A percentile compares a stretch with the other conserved stretches of the same genome.
Evolutionary conservation across 2,888 invertebrate species (phyloP).

Genomic region (Hirtodrosophila cameraria): DNA sequence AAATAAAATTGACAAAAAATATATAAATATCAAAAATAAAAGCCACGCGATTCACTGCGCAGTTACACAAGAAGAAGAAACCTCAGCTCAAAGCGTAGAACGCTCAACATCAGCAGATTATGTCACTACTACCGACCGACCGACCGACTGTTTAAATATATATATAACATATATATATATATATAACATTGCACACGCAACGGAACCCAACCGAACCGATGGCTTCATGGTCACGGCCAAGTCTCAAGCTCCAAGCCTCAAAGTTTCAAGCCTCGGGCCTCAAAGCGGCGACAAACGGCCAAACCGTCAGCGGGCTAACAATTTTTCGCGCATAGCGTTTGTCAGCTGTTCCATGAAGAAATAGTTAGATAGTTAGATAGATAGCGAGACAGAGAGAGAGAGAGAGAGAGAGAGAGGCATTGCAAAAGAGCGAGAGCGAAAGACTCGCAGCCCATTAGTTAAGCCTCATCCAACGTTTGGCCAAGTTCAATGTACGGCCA

Average conservation of each 20-base stretch:
- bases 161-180: slow-evolving; percentile 7
- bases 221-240: slow-evolving; percentile 75
- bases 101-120: slow-evolving; percentile 73
- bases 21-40: slow-evolving; percentile 20
- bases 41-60: slow-evolving; percentile 64
- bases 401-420: neutral
- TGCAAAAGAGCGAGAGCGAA: neutral
- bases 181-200: slow-evolving; percentile 67
- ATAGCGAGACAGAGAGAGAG: neutral
- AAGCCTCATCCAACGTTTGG: slow-evolving; percentile 54
- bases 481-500: slow-evolving; percentile 73
- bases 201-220: slow-evolving; percentile 52
- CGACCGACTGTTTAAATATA: neutral
- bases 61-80: slow-evolving; percentile 73
- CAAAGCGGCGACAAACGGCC: slow-evolving; percentile 13
- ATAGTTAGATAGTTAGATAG: slow-evolving; percentile 9
- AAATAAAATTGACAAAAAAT: slow-evolving; percentile 5
- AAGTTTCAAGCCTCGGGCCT: neutral
- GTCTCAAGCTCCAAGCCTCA: slow-evolving; percentile 42
- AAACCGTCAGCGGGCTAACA: slow-evolving; percentile 31
- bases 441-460: slow-evolving; percentile 45
- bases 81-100: slow-evolving; percentile 55
- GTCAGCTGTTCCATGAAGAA: slow-evolving; percentile 62
- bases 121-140: slow-evolving; percentile 61
- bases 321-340: slow-evolving; percentile 57